A percentile compares a stretch with the other conserved stretches of the same genome.
Conservation (phyloP, 2,113 vertebrate species). For the Epinephelus cyanopodus region DNA sequence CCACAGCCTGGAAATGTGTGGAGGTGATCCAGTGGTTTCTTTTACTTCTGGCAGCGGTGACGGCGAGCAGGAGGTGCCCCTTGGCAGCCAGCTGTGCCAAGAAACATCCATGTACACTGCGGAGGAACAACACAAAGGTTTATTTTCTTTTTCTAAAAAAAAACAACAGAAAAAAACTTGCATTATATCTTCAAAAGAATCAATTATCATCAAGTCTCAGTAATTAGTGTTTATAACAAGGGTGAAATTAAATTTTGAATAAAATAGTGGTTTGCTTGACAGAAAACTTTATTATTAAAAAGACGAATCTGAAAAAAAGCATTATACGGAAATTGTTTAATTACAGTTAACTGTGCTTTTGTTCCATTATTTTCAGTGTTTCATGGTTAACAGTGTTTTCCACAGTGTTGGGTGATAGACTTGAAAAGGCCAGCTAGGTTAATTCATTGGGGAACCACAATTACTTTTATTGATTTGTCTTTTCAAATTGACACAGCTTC, state of each 20-base stretch:
- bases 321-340: slow-evolving; percentile 13
- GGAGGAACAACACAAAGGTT: slow-evolving; percentile 70
- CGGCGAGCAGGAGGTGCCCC: slow-evolving; percentile 78
- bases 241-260: neutral
- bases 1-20: slow-evolving; percentile 28
- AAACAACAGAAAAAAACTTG: too few species aligned
- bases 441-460: slow-evolving; percentile 57
- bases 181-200: neutral
- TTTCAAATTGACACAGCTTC: slow-evolving; percentile 35
- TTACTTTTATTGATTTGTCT: slow-evolving; percentile 62
- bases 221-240: neutral
- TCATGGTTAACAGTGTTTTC: slow-evolving; percentile 11
- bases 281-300: too few species aligned
- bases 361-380: slow-evolving; percentile 14
- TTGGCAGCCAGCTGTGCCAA: slow-evolving; percentile 27
- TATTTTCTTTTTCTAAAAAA: neutral
- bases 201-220: neutral
- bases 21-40: slow-evolving; percentile 48
- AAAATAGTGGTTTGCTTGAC: slow-evolving; percentile 1
- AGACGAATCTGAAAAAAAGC: neutral
- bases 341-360: neutral
- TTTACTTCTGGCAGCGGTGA: slow-evolving; percentile 35
- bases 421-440: slow-evolving; percentile 37
- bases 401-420: slow-evolving; percentile 1
- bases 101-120: slow-evolving; percentile 43